Evolutionary conservation across 2,113 vertebrate genomes (phyloP).

Genomic region (Campylomormyrus tamandua): DNA sequence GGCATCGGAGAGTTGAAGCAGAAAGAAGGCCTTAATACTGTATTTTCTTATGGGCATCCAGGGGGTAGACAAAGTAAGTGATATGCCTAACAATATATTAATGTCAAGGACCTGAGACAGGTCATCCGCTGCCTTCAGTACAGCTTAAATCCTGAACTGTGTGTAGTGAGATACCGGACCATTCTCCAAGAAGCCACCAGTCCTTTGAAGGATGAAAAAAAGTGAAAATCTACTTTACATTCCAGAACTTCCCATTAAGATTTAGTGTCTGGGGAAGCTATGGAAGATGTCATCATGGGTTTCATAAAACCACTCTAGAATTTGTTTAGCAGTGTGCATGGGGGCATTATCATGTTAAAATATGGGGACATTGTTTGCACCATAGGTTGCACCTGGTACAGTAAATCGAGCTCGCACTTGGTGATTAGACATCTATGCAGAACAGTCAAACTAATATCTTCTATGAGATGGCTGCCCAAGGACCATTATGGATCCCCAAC

Average conservation of each 20-base stretch:
- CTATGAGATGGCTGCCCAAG: not conserved
- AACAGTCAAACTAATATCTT: not conserved
- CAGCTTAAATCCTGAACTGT: not conserved
- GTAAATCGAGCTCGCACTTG: not conserved
- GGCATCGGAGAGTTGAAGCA: not conserved
- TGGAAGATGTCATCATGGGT: not conserved
- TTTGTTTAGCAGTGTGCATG: not conserved
- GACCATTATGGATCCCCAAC: not conserved
- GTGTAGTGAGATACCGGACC: not conserved
- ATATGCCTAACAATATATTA: not conserved
- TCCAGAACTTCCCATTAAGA: not conserved
- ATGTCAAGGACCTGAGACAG: not conserved
- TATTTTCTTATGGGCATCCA: not conserved
- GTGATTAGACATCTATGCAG: not conserved
- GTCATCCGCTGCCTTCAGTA: not conserved
- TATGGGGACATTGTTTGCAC: not conserved
- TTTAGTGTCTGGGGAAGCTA: not conserved
- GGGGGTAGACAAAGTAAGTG: not conserved
- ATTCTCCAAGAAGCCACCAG: not conserved
- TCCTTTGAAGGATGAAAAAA: not conserved
- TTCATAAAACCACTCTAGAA: not conserved
- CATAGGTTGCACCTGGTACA: not conserved
- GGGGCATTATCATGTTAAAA: not conserved
- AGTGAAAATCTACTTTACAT: not conserved
- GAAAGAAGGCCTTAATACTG: not conserved